phyloP scores from a whole-genome alignment of 2,797 vertebrate species.

The Xiphophorus birchmanni region DNA sequence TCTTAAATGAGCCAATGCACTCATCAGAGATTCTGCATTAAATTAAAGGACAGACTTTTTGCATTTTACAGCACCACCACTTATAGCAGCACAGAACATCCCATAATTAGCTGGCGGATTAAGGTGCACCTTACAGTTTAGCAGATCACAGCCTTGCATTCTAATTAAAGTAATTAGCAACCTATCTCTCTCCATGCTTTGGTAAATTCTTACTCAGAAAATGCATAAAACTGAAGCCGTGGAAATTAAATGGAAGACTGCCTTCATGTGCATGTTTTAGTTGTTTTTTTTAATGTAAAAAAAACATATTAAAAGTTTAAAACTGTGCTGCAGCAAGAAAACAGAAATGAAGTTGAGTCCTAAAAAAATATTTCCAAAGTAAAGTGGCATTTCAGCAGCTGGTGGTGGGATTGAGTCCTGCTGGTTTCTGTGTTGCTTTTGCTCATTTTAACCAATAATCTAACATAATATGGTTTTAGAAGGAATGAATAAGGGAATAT shows the following conservation, averaged over 20 bases:
- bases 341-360: not conserved
- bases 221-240: constrained; percentile 44
- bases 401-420: not conserved
- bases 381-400: not conserved
- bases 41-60: constrained; percentile 47
- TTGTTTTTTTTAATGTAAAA: not conserved
- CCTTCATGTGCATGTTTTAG: not conserved
- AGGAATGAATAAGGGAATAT: not conserved
- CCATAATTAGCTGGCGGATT: constrained; percentile 74
- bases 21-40: constrained; percentile 37
- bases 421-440: not conserved
- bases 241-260: constrained; percentile 44
- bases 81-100: constrained; percentile 41
- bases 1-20: constrained; percentile 12
- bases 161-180: constrained; percentile 79
- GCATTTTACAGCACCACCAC: constrained; percentile 27
- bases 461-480: not conserved
- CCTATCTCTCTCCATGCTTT: constrained; percentile 57
- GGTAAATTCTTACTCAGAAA: constrained; percentile 50
- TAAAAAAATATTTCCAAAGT: not conserved
- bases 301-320: not conserved
- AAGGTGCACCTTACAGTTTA: constrained; percentile 78
- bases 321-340: not conserved
- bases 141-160: constrained; percentile 68
- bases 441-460: not conserved